Evolutionary conservation across 2,797 vertebrate genomes (phyloP).

Genomic region (Ciconia nigra): DNA sequence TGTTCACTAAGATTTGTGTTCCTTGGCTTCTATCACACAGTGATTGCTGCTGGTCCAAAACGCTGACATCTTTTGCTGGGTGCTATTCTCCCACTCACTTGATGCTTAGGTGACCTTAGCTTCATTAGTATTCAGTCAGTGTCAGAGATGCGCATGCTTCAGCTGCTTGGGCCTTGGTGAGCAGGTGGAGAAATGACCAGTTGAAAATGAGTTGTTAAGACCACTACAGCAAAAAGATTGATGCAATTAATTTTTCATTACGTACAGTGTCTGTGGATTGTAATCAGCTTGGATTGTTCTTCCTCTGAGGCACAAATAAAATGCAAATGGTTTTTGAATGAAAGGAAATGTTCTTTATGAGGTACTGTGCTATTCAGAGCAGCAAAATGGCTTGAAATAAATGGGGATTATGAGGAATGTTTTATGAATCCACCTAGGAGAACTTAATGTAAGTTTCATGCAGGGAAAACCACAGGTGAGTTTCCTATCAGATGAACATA

Average conservation of each 20-base stretch:
- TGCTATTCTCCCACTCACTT: slow-evolving; percentile 7
- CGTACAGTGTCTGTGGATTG: slow-evolving; percentile 72
- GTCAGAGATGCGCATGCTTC: slow-evolving; percentile 69
- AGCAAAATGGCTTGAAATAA: slow-evolving; percentile 64
- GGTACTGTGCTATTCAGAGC: slow-evolving; percentile 39
- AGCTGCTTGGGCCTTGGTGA: slow-evolving; percentile 70
- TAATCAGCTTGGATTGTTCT: slow-evolving; percentile 79
- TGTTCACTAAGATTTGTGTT: slow-evolving; percentile 25
- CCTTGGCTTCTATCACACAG: slow-evolving; percentile 4
- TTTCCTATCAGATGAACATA: slow-evolving; percentile 9
- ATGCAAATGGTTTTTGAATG: slow-evolving; percentile 73
- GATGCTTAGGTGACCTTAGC: slow-evolving; percentile 65
- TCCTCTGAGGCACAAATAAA: slow-evolving; percentile 76
- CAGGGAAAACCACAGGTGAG: slow-evolving; percentile 37
- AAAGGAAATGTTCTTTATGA: slow-evolving; percentile 68
- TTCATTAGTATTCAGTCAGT: slow-evolving; percentile 77
- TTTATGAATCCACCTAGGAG: slow-evolving; percentile 63
- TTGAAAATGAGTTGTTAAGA: slow-evolving; percentile 84
- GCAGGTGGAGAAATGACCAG: slow-evolving; percentile 83
- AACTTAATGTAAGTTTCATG: slow-evolving; percentile 40
- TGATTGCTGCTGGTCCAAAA: slow-evolving; percentile 46
- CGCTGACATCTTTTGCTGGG: slow-evolving; percentile 37
- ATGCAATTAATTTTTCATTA: slow-evolving; percentile 88
- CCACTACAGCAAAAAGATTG: slow-evolving; percentile 81
- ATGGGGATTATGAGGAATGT: slow-evolving; percentile 56